These are phyloP conservation scores for Drosophila asahinai DNA, from an alignment of 1,140 invertebrate species.

Conservation along the genomic window DNA sequence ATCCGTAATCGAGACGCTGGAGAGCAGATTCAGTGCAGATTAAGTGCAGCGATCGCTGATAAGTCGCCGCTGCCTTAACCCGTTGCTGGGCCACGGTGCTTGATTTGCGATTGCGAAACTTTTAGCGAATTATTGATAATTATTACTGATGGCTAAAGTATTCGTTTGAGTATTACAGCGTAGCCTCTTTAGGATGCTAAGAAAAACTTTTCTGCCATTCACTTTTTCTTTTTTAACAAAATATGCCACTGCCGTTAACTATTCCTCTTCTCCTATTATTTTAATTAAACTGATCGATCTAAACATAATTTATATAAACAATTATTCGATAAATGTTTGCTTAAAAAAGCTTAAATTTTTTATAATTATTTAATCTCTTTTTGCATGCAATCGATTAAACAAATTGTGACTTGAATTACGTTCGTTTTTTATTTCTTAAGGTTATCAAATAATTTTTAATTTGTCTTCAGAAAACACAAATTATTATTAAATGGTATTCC, in stretches of 20 bases:
- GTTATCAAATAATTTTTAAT: not conserved
- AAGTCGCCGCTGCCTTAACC: conserved; percentile 31
- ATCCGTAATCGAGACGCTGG: conserved; percentile 41
- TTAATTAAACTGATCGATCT: not conserved
- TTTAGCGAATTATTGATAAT: not conserved
- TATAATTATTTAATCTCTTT: not conserved
- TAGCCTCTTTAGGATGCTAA: too few relatives aligned
- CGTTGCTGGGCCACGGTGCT: conserved; percentile 5
- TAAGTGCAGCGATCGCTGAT: conserved; percentile 14
- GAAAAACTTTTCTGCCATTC: not conserved
- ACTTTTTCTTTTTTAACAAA: not conserved
- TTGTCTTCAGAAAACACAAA: not conserved
- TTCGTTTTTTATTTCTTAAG: too few relatives aligned
- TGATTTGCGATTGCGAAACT: conserved; percentile 7
- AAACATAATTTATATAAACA: not conserved
- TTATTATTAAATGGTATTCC: conserved; percentile 8
- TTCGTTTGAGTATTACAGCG: not conserved
- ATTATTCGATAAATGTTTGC: too few relatives aligned
- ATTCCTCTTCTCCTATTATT: not conserved
- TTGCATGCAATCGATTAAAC: too few relatives aligned
- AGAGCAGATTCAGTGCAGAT: conserved; percentile 30
- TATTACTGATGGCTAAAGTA: conserved; percentile 1
- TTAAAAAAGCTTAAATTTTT: not conserved
- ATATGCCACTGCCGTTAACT: not conserved
- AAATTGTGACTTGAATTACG: too few relatives aligned